Percentiles rank a stretch among this genome's conserved stretches.
Conservation (phyloP, 2,113 vertebrate genomes). For the Verasper variegatus region DNA sequence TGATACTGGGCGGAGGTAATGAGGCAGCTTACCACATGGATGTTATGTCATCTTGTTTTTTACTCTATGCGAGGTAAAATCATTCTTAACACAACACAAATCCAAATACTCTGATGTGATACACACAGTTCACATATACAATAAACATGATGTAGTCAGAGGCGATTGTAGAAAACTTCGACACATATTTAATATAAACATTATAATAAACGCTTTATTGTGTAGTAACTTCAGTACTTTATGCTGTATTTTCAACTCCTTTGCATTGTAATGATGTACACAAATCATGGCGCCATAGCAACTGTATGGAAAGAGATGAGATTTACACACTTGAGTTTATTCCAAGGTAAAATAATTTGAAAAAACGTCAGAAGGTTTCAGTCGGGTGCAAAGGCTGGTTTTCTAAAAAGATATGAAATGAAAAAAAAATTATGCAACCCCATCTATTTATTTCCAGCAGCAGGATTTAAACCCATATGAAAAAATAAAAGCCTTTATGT, state of each 20-base stretch:
- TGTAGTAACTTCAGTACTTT: not conserved
- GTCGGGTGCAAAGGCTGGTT: not conserved
- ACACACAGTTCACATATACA: not conserved
- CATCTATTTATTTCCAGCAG: not conserved
- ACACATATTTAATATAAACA: not conserved
- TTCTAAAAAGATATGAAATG: no score
- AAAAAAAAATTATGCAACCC: no score
- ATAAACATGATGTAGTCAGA: not conserved
- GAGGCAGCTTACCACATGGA: constrained; percentile 17
- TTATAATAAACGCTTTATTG: not conserved
- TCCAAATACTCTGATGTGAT: not conserved
- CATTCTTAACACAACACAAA: not conserved
- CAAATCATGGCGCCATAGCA: not conserved
- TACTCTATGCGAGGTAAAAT: not conserved
- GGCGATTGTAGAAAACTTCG: not conserved
- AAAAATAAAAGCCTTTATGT: not conserved
- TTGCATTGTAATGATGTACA: no score
- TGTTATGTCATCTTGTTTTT: constrained; percentile 9
- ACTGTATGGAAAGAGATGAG: not conserved
- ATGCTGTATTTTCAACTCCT: not conserved
- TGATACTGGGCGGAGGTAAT: constrained; percentile 25
- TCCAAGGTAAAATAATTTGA: not conserved
- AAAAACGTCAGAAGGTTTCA: not conserved
- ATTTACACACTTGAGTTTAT: not conserved
- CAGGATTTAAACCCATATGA: not conserved